Conservation (phyloP, 2,888 invertebrate species). For the Cephus nigrinus region DNA sequence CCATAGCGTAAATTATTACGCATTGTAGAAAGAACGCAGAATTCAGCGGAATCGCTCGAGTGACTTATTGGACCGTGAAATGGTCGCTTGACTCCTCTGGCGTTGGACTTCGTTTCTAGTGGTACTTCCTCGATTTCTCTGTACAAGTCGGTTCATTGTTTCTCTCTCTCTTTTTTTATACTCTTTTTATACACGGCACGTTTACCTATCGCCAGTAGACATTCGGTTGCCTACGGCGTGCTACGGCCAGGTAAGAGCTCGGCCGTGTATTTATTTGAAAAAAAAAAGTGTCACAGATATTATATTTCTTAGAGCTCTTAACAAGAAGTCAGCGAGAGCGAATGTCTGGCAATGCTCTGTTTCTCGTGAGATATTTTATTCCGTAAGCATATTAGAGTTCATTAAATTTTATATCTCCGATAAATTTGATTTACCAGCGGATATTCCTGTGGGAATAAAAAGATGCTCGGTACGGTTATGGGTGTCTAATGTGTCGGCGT, state of each 20-base stretch:
- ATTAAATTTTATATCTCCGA: background rate
- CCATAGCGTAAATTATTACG: constrained; percentile 13
- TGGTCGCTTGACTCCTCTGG: constrained; percentile 4
- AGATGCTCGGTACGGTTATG: background rate
- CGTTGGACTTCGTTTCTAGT: background rate
- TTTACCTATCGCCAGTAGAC: background rate
- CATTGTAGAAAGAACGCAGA: background rate
- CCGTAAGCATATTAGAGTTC: background rate
- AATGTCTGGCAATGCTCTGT: background rate
- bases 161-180: background rate
- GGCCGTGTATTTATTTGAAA: background rate
- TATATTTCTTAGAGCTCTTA: background rate
- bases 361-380: background rate
- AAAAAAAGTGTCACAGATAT: background rate
- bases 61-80: constrained; percentile 35
- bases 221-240: background rate
- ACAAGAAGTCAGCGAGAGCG: background rate
- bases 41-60: background rate
- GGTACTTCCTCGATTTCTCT: background rate
- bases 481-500: background rate
- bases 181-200: background rate
- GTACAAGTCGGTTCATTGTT: background rate
- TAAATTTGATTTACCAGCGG: background rate
- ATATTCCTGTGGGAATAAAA: background rate
- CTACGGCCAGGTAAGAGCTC: background rate